These are phyloP conservation scores for Phortica variegata DNA, from an alignment of 1,140 invertebrate genomes.

Conservation along the genomic window DNA sequence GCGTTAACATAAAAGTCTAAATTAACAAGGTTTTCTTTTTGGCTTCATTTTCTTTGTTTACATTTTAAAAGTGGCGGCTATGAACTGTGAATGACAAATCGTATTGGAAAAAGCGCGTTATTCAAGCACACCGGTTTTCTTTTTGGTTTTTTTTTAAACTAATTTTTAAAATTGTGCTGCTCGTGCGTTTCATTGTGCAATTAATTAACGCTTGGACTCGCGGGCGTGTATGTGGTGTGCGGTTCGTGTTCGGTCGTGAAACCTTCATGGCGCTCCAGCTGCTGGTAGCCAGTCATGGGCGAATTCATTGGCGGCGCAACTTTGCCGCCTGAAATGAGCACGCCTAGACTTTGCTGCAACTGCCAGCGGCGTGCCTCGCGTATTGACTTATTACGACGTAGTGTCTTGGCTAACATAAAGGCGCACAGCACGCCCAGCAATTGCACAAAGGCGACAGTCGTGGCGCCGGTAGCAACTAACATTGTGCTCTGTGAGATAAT, in stretches of 20 bases:
- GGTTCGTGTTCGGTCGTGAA: constrained; percentile 32
- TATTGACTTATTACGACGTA: constrained; percentile 76
- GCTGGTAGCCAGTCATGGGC: constrained; percentile 46
- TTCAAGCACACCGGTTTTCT: too few relatives aligned
- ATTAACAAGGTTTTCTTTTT: too few relatives aligned
- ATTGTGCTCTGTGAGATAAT: constrained; percentile 73
- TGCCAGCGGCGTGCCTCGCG: constrained; percentile 70
- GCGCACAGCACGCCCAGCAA: constrained; percentile 83
- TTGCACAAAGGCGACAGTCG: constrained; percentile 82
- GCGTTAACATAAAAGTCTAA: too few relatives aligned
- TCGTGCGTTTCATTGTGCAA: not conserved
- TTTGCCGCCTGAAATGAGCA: constrained; percentile 51
- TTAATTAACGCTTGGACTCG: constrained; percentile 53
- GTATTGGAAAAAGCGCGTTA: too few relatives aligned
- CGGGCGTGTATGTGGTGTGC: constrained; percentile 43
- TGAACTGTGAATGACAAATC: too few relatives aligned
- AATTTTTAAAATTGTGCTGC: constrained; percentile 1
- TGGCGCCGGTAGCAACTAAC: constrained; percentile 74
- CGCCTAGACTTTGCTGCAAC: constrained; percentile 62
- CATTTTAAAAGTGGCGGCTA: too few relatives aligned
- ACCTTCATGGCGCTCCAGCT: constrained; percentile 39
- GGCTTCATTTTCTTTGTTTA: too few relatives aligned
- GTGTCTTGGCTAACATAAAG: constrained; percentile 77
- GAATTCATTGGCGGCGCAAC: constrained; percentile 39
- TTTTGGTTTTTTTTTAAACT: too few relatives aligned